Evolutionary conservation across 2,888 invertebrate species (phyloP).

Genomic region (Agrotis exclamationis): DNA sequence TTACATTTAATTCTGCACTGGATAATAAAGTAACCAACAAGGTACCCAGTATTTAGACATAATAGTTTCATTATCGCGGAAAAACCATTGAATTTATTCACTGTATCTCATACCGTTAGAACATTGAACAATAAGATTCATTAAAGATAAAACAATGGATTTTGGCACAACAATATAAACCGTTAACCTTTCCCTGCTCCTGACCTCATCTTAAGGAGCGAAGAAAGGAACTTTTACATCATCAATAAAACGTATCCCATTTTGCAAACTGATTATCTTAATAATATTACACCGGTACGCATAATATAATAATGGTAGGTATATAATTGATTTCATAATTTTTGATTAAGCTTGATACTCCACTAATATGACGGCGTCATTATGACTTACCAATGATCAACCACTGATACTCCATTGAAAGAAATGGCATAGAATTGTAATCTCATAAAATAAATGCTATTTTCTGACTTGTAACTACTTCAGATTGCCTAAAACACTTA

Average conservation of each 20-base stretch:
- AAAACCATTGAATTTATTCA: too few species aligned
- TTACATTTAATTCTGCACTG: background rate
- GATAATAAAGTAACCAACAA: background rate
- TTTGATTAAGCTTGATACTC: too few species aligned
- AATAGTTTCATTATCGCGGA: background rate
- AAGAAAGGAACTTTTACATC: background rate
- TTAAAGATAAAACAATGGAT: constrained; percentile 16
- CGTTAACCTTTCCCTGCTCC: background rate
- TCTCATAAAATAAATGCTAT: too few species aligned
- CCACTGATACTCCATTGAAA: too few species aligned
- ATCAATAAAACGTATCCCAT: background rate
- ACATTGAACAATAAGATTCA: background rate
- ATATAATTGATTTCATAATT: too few species aligned
- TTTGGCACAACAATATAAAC: constrained; percentile 6
- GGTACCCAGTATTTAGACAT: background rate
- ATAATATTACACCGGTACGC: background rate
- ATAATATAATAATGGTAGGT: background rate
- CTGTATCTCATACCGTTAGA: background rate
- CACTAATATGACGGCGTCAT: too few species aligned
- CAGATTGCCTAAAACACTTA: too few species aligned
- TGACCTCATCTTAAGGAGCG: background rate
- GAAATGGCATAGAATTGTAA: too few species aligned
- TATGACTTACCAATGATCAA: too few species aligned
- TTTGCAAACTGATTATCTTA: background rate
- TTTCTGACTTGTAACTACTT: too few species aligned